Evolutionary conservation across 2,888 invertebrate species (phyloP).

Genomic region (Choristoneura rosaceana): DNA sequence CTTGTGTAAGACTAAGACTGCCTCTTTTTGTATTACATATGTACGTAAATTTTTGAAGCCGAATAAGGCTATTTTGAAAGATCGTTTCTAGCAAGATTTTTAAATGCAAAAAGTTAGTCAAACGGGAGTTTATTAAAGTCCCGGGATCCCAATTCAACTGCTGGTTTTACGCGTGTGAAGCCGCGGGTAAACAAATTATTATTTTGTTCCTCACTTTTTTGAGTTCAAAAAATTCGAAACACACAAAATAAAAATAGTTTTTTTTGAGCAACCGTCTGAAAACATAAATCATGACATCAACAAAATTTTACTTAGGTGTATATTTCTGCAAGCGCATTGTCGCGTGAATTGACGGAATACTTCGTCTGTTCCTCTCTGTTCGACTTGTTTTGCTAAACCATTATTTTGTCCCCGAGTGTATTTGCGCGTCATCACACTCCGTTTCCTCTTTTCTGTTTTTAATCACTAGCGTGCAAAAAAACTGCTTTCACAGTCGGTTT

Average conservation of each 20-base stretch:
- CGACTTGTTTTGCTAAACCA: conserved; percentile 37
- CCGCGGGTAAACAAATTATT: no score
- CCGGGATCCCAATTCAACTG: no score
- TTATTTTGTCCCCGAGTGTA: conserved; percentile 51
- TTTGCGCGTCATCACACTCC: conserved; percentile 51
- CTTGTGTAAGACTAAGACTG: conserved; percentile 22
- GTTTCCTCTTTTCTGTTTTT: conserved; percentile 46
- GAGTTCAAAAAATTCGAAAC: no score
- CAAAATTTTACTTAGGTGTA: background rate
- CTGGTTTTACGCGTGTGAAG: no score
- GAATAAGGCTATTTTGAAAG: background rate
- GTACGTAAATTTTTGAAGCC: conserved; percentile 14
- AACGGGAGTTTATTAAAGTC: no score
- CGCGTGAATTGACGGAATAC: conserved; percentile 9
- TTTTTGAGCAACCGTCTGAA: background rate
- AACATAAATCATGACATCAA: background rate
- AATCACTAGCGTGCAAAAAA: conserved; percentile 50
- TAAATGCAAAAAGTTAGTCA: no score
- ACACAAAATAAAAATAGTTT: no score
- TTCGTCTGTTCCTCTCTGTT: conserved; percentile 11
- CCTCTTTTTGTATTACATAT: conserved; percentile 12
- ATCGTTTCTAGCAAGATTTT: background rate
- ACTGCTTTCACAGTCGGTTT: conserved; percentile 62
- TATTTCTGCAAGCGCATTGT: background rate
- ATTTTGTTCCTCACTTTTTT: no score